Base-by-base conservation (phyloP, 2,113 vertebrate genomes). In the Anseranas semipalmata region DNA sequence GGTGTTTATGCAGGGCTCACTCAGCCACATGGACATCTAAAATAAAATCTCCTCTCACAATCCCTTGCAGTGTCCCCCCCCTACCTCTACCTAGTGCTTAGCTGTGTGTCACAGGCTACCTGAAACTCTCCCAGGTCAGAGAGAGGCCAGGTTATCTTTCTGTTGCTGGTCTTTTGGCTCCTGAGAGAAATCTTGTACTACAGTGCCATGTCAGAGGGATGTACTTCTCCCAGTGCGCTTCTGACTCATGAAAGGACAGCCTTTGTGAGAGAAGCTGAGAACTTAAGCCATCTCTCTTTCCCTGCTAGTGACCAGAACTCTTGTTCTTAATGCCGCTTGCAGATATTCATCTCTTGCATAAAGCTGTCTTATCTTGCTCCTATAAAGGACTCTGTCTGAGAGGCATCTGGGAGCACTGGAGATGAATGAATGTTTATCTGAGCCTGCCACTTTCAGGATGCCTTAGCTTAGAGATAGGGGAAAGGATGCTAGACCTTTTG, bases 341-440 rank as follows among this genome's bases (percentile, higher is more conserved):
- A 94, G 91, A 85, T 53, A 93, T 5, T 50, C 2, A 65, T 79
- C 67, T 87, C 73, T 71, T 50, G 32, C 50, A 87, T 62, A 60
- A 59, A 93, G 50, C 22, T 60, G 39, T 56, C 53, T 85, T 94
- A 82, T 91, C 95, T 94, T 78, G 30, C 66, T 95, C 70, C 70
- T 39, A 17, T 65, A 73, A 85, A 85, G 86, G 39, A 79, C 43
- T 33, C 60, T 74, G 59, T 46, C 68, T 79, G 76, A 71, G 66
- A 55, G n/a, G 27, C 58, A 72, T 53, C 62, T 95, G 70, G 65
- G 84, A 94, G 30, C 5, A 3, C 32, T 48, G 70, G 60, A 91
- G 85, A 82, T 93, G 66, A 95, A 87, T 32, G 71, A 24, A 41
- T 93, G 27, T 94, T 93, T 91, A 94, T 89, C 84, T 68, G 56